Conservation (phyloP, 2,888 invertebrate species). For the Brachypalpus laphriformis region DNA sequence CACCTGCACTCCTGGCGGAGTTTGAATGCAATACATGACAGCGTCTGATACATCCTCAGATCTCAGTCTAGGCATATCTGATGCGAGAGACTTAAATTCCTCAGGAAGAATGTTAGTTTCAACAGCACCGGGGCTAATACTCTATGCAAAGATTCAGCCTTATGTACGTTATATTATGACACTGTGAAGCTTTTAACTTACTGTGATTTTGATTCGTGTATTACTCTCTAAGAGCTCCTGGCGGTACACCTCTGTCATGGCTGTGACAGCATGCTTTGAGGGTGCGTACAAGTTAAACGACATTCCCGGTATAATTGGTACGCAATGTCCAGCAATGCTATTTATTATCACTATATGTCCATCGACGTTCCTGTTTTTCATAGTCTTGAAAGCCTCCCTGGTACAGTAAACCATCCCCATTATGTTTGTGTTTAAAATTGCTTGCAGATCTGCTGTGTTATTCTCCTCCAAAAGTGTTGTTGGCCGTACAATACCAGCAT, state of each 20-base stretch:
- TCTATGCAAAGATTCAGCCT: constrained; percentile 66
- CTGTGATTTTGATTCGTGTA: constrained; percentile 80
- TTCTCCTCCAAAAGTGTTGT: constrained; percentile 77
- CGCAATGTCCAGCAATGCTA: constrained; percentile 81
- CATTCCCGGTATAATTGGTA: constrained; percentile 79
- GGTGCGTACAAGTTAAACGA: constrained; percentile 82
- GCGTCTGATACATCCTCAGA: constrained; percentile 80
- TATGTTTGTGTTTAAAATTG: constrained; percentile 83
- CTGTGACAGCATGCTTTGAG: constrained; percentile 81
- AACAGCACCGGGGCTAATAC: constrained; percentile 81
- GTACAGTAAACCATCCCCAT: constrained; percentile 83
- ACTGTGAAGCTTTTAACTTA: constrained; percentile 53
- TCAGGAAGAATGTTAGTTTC: constrained; percentile 81
- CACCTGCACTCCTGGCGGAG: constrained; percentile 80
- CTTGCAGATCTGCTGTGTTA: constrained; percentile 79
- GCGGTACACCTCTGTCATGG: constrained; percentile 81
- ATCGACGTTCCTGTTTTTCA: constrained; percentile 82
- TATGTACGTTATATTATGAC: not conserved
- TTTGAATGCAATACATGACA: constrained; percentile 79
- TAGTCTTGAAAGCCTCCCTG: constrained; percentile 83
- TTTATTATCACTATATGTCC: constrained; percentile 84
- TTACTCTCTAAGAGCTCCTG: constrained; percentile 81
- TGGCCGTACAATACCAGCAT: constrained; percentile 83
- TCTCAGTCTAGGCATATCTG: constrained; percentile 77
- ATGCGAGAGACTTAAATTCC: constrained; percentile 75